phyloP scores from a whole-genome alignment of 2,888 invertebrate genomes.

The Chromoteleia sp. region DNA sequence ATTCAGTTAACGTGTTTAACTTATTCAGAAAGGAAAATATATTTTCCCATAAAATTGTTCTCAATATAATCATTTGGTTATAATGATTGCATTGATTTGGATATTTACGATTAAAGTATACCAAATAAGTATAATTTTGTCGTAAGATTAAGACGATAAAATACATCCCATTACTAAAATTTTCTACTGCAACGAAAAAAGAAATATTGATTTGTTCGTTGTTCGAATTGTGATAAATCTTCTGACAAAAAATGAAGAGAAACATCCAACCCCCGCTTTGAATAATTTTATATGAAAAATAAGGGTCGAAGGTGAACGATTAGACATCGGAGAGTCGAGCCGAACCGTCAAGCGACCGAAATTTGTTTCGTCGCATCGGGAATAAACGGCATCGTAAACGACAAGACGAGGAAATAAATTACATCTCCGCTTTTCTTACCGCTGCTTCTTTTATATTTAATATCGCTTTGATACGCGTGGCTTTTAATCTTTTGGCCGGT shows the following conservation, averaged over 20 bases:
- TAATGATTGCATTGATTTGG: no score
- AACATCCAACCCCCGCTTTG: not conserved
- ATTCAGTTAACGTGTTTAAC: no score
- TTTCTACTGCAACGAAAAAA: no score
- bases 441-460: slow-evolving; percentile 66
- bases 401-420: slow-evolving; percentile 64
- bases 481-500: slow-evolving; percentile 67
- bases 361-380: slow-evolving; percentile 48
- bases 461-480: slow-evolving; percentile 70
- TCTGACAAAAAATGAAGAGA: no score
- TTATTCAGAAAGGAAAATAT: no score
- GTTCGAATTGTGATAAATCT: not conserved
- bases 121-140: no score
- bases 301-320: slow-evolving; percentile 42
- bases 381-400: slow-evolving; percentile 60
- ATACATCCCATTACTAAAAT: no score
- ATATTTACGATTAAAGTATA: no score
- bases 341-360: slow-evolving; percentile 16
- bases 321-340: slow-evolving; percentile 19
- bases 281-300: slow-evolving; percentile 26
- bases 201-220: no score
- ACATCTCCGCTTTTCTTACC: slow-evolving; percentile 52
- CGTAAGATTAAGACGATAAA: no score
- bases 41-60: no score
- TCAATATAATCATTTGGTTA: no score